Evolutionary conservation across 2,113 vertebrate species (phyloP).

Genomic region (Engraulis encrasicolus): DNA sequence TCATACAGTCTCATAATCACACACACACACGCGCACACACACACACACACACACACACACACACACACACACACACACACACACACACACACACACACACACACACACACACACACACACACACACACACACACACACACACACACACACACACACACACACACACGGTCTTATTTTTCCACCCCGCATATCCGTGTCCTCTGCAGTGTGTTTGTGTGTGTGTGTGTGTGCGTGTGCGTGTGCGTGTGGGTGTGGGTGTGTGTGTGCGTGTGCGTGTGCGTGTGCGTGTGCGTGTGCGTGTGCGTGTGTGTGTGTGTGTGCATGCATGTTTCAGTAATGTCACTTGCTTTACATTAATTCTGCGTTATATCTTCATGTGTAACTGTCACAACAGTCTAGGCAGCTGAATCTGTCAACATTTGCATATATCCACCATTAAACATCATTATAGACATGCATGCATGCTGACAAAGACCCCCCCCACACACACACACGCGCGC

Average conservation of each 20-base stretch:
- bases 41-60: neutral
- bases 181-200: no score
- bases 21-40: neutral
- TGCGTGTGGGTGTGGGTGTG: no score
- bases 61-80: no score
- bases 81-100: no score
- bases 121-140: no score
- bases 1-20: neutral
- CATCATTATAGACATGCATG: neutral
- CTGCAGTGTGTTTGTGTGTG: no score
- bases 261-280: no score
- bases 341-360: constrained; percentile 3
- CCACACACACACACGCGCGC: neutral
- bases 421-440: constrained; percentile 4
- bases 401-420: neutral
- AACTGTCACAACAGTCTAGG: neutral
- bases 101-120: no score
- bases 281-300: neutral
- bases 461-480: neutral
- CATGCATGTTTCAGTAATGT: neutral
- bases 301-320: neutral
- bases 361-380: neutral
- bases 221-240: no score
- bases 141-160: no score
- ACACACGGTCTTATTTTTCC: no score